Percentiles rank a stretch among this genome's conserved stretches.
These are phyloP conservation scores for Lepidothrix coronata DNA, from an alignment of 2,113 vertebrate species.

Conservation along the genomic window DNA sequence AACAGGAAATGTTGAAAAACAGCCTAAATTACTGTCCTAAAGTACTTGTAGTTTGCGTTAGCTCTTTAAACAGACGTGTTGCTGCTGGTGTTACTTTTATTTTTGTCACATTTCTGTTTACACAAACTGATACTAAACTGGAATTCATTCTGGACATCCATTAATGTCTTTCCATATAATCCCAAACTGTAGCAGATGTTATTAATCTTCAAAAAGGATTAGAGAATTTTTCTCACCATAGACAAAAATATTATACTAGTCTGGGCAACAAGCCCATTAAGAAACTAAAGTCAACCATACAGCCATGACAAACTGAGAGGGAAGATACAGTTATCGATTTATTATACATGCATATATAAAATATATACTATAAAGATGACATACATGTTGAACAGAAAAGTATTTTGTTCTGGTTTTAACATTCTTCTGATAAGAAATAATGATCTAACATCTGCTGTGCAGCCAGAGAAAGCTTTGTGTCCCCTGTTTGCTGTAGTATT, in stretches of 20 bases:
- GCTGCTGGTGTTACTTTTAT: slow-evolving; percentile 44
- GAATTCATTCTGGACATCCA: slow-evolving; percentile 59
- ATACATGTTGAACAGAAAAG: background rate
- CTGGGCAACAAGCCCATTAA: background rate
- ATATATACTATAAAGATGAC: background rate
- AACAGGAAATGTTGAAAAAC: slow-evolving; percentile 75
- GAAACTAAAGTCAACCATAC: background rate
- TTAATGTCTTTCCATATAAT: slow-evolving; percentile 6
- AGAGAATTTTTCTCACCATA: background rate
- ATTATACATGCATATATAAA: background rate
- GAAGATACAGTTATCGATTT: background rate
- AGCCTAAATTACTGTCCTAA: slow-evolving; percentile 68
- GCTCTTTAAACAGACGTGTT: slow-evolving; percentile 26
- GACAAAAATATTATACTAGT: background rate
- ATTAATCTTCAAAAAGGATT: slow-evolving; percentile 15
- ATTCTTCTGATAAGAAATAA: slow-evolving; percentile 25
- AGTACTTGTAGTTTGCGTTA: slow-evolving; percentile 39
- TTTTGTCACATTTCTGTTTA: slow-evolving; percentile 77
- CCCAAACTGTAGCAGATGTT: slow-evolving; percentile 9
- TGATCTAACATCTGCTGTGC: background rate
- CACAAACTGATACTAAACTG: slow-evolving; percentile 76
- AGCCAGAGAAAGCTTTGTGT: slow-evolving; percentile 21
- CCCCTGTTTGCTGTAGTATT: background rate
- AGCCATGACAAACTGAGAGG: background rate
- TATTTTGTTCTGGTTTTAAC: background rate